Conservation (phyloP, 2,888 invertebrate species). For the Eupithecia tripunctaria region DNA sequence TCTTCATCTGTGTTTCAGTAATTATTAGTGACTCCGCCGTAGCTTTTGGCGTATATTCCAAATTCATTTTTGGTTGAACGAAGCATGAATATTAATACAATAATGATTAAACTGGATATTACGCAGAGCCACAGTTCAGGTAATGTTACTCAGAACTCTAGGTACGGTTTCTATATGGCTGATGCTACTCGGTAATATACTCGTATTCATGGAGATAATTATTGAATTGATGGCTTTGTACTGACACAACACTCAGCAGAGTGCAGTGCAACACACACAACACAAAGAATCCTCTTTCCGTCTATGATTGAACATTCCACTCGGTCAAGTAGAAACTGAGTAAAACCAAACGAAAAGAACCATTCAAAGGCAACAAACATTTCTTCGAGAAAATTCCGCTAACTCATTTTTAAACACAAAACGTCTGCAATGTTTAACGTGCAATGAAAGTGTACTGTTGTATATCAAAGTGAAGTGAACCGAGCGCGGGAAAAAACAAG, state of each 20-base stretch:
- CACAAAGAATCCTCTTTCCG: not conserved
- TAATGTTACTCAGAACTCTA: too few relatives aligned
- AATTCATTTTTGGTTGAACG: not conserved
- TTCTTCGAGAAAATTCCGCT: slow-evolving; percentile 19
- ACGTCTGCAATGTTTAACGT: slow-evolving; percentile 39
- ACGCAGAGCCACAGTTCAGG: too few relatives aligned
- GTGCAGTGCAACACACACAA: not conserved
- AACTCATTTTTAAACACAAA: slow-evolving; percentile 25
- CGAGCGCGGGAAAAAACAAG: slow-evolving; percentile 54
- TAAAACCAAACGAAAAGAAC: slow-evolving; percentile 18
- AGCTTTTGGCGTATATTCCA: not conserved
- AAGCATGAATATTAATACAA: not conserved
- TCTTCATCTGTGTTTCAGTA: not conserved
- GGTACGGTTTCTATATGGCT: not conserved
- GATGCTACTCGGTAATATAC: not conserved
- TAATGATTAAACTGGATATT: not conserved
- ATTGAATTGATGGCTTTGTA: not conserved
- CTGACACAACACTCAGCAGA: not conserved
- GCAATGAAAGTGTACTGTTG: slow-evolving; percentile 45
- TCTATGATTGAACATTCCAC: not conserved
- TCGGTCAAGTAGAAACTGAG: slow-evolving; percentile 18
- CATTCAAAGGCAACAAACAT: slow-evolving; percentile 30
- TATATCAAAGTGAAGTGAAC: slow-evolving; percentile 50
- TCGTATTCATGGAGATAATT: not conserved
- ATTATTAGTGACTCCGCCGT: not conserved